Evolutionary conservation across 2,113 vertebrate genomes (phyloP).

Genomic region (Chionodraco myersi): DNA sequence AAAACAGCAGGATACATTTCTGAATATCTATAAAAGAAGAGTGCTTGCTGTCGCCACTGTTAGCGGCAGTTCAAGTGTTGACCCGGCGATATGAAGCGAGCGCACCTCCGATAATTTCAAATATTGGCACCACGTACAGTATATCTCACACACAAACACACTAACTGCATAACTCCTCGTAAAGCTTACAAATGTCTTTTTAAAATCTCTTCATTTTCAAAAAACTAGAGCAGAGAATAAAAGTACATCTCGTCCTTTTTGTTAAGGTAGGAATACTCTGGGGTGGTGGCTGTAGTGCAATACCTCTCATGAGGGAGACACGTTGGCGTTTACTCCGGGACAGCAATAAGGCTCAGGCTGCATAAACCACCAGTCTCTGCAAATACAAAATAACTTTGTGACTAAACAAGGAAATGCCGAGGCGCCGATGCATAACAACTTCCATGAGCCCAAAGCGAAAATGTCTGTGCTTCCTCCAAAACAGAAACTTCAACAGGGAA

Average conservation of each 20-base stretch:
- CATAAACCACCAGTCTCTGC: neutral
- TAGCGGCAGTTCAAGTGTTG: constrained; percentile 61
- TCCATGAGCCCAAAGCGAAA: too few relatives aligned
- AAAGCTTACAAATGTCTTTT: constrained; percentile 75
- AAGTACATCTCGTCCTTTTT: constrained; percentile 41
- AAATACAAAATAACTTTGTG: neutral
- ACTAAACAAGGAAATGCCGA: neutral
- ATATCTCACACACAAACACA: constrained; percentile 64
- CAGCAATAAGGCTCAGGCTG: constrained; percentile 30
- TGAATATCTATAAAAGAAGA: constrained; percentile 53
- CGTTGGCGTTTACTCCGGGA: neutral
- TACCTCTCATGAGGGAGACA: constrained; percentile 7
- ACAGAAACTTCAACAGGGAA: neutral
- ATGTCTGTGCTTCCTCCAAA: neutral
- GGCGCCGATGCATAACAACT: neutral
- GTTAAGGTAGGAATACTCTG: constrained; percentile 61
- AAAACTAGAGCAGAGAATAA: constrained; percentile 71
- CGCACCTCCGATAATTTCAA: constrained; percentile 42
- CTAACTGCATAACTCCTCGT: constrained; percentile 69
- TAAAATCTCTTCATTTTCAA: constrained; percentile 66
- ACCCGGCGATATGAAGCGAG: constrained; percentile 44
- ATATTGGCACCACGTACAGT: constrained; percentile 60
- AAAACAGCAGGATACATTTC: constrained; percentile 63
- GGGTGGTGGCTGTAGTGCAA: constrained; percentile 49
- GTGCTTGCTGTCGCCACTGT: constrained; percentile 36